Percentiles rank a stretch among this genome's conserved stretches.
Conservation (phyloP, 2,797 vertebrate species). For the Gorsachius magnificus region DNA sequence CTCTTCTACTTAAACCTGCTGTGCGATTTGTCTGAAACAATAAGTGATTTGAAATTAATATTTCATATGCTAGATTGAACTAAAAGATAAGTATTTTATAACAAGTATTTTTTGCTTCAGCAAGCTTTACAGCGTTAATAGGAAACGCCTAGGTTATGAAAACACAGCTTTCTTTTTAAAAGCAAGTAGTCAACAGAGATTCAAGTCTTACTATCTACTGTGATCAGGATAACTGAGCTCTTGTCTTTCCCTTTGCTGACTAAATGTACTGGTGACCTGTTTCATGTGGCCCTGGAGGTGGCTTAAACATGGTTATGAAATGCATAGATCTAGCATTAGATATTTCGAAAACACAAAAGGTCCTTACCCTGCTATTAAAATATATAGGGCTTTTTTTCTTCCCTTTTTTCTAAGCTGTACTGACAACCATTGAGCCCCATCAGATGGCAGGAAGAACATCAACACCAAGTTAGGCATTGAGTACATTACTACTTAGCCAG, state of each 20-base stretch:
- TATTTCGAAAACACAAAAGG: not conserved
- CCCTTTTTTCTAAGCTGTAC: not conserved
- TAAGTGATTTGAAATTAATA: not conserved
- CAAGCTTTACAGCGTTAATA: not conserved
- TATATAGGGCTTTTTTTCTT: not conserved
- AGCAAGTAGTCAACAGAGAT: not conserved
- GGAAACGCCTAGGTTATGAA: not conserved
- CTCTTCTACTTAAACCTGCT: not conserved
- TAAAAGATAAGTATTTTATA: not conserved
- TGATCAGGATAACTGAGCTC: not conserved
- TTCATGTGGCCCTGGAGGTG: not conserved
- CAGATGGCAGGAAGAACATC: not conserved
- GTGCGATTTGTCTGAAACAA: not conserved
- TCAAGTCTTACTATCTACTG: not conserved
- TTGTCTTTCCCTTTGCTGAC: not conserved
- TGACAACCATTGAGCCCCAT: not conserved
- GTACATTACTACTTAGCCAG: not conserved
- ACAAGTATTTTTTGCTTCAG: not conserved
- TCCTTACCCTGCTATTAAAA: not conserved
- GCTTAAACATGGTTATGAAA: not conserved
- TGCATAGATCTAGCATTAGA: not conserved
- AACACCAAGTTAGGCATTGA: not conserved
- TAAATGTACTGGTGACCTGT: not conserved
- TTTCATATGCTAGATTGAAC: not conserved
- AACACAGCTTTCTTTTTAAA: not conserved